These are phyloP conservation scores for Pelmatolapia mariae DNA, from an alignment of 2,113 vertebrate genomes.

Conservation along the genomic window DNA sequence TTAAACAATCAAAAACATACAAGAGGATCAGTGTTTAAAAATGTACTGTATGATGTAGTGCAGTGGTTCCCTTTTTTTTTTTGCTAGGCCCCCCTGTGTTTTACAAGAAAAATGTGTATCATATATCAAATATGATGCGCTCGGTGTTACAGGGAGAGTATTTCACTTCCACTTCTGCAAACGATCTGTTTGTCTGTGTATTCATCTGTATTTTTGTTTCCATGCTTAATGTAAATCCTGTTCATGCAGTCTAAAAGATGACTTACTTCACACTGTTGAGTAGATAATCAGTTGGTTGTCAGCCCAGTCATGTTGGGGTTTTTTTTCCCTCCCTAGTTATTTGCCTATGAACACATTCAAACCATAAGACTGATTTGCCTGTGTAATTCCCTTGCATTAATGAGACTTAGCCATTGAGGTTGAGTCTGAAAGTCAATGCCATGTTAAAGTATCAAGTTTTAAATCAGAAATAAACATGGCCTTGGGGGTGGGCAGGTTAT, in stretches of 20 bases:
- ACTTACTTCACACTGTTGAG: not conserved
- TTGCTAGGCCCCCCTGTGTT: too few relatives aligned
- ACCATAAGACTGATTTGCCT: not conserved
- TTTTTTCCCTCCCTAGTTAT: not conserved
- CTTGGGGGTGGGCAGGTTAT: not conserved
- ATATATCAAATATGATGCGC: not conserved
- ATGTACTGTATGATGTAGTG: not conserved
- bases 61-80: too few relatives aligned
- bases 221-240: rapidly evolving
- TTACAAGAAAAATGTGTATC: too few relatives aligned
- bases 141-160: not conserved
- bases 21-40: not conserved
- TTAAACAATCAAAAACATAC: not conserved
- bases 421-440: not conserved
- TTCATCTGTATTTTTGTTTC: not conserved
- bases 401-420: not conserved
- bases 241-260: not conserved
- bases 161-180: not conserved
- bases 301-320: rapidly evolving
- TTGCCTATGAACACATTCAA: not conserved
- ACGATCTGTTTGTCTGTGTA: not conserved
- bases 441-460: not conserved
- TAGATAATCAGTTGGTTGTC: not conserved
- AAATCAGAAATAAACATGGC: not conserved
- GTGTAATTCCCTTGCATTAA: not conserved